Evolutionary conservation across 2,888 invertebrate species (phyloP), one percentile per base, ranked within the genome.

Genomic region (Microctonus hyperodae): DNA sequence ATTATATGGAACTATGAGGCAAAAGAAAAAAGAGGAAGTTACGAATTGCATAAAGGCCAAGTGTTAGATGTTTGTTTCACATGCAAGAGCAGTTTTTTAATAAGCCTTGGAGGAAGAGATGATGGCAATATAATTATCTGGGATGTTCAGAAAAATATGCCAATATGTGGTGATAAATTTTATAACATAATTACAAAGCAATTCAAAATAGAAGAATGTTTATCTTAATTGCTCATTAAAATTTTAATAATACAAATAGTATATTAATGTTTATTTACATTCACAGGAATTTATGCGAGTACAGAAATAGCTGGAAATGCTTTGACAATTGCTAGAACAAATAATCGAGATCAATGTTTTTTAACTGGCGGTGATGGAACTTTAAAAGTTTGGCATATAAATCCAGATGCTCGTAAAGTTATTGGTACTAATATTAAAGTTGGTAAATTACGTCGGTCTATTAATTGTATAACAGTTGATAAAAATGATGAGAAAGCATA

Each of bases 71-170:
- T 97, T n/a, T 88, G 90, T 7, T 96, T 97, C 81, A 91, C 95
- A 0, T 87, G 90, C 3, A 90, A 92, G 82, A 94, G 94, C 75
- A 88, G 89, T 61, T 96, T 91, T 83, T 86, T 97, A 74, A 89
- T 95, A 37, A 93, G 95, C 0, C 87, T 96, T 44, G 97, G 97
- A 0, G 97, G 97, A 0, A 89, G 92, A 68, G 97, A 97, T 83
- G 96, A 96, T 83, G 94, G 95, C 37, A 91, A 92, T 72, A 89
- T 96, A 40, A 91, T 96, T 51, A 89, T 97, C 1, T 97, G 93
- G 90, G 92, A 96, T 81, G 88, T 95, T 71, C 84, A 86, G 40
- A 87, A 86, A 1, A 84, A 83, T 66, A 83, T 84, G 60, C 82
- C 87, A 4, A 76, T 88, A 22, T 88, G 87, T 71, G 87, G 87